Evolutionary conservation across 2,888 invertebrate species (phyloP), one percentile per base, ranked within the genome.

Genomic region (Nymphalis polychloros): DNA sequence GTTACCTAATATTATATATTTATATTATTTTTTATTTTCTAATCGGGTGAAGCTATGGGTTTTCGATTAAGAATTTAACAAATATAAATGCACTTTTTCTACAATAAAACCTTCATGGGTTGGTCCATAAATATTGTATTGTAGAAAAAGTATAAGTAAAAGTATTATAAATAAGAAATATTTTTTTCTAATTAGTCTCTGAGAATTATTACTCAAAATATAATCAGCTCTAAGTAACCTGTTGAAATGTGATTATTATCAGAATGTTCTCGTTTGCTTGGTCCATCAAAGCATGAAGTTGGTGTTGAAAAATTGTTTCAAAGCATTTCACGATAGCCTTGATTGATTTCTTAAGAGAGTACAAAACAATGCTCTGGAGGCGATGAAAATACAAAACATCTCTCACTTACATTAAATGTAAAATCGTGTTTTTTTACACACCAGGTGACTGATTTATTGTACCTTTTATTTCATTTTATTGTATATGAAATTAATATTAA

Each of bases 241-340:
- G 61, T 65, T 64, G 63, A 65, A 70, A 69, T 19, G 76, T 76
- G 71, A 73, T 73, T 63, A 71, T 74, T 78, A 76, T 78, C 81
- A 72, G 72, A 71, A 74, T 76, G 81, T 31, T 31, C 27, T 79
- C 80, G 70, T 78, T 84, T 84, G 79, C 53, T 27, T 55, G 53
- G 79, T 76, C 78, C 81, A 84, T 79, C 83, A 84, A 85, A 81
- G 77, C 88, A 80, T 86, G 76, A 83, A 83, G 83, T 73, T 69
- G 60, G 73, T 85, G 84, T 82, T 82, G 86, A 85, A 87, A 88
- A 85, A 80, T 35, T 80, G 80, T 83, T 82, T 77, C 79, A 69
- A 77, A 74, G 79, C 75, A 77, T 80, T 78, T 19, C 55, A 55
- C 55, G 55, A 55, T 31, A 57, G 78, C 88, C 88, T 88, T 88